Evolutionary conservation across 2,797 vertebrate genomes (phyloP).

Genomic region (Hypotaenidia philippensis): DNA sequence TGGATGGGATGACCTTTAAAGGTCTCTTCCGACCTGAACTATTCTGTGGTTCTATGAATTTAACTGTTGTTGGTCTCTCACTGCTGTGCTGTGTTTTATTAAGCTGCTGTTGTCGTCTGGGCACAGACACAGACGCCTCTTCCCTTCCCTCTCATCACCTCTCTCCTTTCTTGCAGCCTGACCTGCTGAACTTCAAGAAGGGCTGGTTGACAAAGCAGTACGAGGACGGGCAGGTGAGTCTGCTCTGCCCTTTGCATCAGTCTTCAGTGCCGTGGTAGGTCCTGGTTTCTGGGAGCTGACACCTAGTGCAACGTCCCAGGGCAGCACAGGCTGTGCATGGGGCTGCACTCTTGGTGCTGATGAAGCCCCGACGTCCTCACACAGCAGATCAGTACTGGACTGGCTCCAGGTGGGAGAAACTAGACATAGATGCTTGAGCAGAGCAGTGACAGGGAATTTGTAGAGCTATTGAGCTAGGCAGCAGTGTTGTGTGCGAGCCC

Average conservation of each 20-base stretch:
- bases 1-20: not conserved
- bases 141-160: not conserved
- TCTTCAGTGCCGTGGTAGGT: not conserved
- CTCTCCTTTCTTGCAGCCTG: conserved; percentile 83
- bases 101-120: not conserved
- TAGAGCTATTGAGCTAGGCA: not conserved
- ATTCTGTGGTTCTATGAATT: not conserved
- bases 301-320: rapidly evolving
- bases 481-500: not conserved
- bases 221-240: conserved; percentile 92
- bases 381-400: not conserved
- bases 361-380: not conserved
- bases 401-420: not conserved
- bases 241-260: rapidly evolving
- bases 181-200: conserved; percentile 98
- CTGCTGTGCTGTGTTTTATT: not conserved
- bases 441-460: not conserved
- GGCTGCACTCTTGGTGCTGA: rapidly evolving
- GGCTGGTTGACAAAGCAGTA: conserved; percentile 99
- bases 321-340: rapidly evolving
- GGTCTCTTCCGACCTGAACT: not conserved
- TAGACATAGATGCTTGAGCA: not conserved
- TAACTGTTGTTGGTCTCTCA: not conserved
- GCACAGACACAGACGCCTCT: rapidly evolving
- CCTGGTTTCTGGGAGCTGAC: not conserved